Evolutionary conservation across 2,113 vertebrate genomes (phyloP).

Genomic region (Lycaon pictus): DNA sequence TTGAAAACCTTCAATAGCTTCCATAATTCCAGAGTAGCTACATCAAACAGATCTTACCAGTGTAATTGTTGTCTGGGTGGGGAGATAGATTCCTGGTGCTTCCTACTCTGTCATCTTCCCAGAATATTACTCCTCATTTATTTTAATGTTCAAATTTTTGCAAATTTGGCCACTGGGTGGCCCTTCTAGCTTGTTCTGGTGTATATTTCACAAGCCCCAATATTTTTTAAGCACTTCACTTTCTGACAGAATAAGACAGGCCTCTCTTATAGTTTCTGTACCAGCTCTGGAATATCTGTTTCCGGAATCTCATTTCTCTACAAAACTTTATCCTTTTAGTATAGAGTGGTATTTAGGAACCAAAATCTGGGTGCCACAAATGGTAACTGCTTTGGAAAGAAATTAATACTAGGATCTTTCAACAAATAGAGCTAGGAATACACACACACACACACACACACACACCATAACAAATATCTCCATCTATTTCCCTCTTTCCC

Average conservation of each 20-base stretch:
- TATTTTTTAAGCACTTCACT: background rate
- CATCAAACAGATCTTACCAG: background rate
- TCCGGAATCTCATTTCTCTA: background rate
- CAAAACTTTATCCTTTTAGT: background rate
- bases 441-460: background rate
- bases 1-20: background rate
- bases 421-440: background rate
- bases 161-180: background rate
- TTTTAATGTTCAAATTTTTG: background rate
- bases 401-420: background rate
- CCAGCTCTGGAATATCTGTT: background rate
- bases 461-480: background rate
- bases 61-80: background rate
- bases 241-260: background rate
- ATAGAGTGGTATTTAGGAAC: constrained; percentile 18
- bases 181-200: background rate
- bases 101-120: background rate
- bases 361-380: background rate
- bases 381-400: background rate
- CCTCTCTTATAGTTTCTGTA: background rate
- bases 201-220: background rate
- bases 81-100: background rate
- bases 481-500: background rate
- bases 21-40: background rate
- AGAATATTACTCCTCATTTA: background rate